These are phyloP conservation scores for Tyria jacobaeae DNA, from an alignment of 2,888 invertebrate genomes.

Conservation along the genomic window DNA sequence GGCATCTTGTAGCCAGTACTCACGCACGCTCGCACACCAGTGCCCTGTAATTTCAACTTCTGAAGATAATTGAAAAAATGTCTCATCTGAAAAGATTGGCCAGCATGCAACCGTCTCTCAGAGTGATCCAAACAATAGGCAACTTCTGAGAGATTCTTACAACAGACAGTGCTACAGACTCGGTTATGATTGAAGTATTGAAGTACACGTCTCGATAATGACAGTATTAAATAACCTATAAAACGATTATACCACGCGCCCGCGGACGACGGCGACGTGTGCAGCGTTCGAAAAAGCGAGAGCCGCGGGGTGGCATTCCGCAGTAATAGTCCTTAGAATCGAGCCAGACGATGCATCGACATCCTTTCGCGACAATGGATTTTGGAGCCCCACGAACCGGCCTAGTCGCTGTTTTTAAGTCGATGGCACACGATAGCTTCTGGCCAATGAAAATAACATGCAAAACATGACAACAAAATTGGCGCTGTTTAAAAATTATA, in stretches of 20 bases:
- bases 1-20: slow-evolving; percentile 46
- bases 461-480: slow-evolving; percentile 45
- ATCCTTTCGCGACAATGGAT: slow-evolving; percentile 67
- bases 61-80: slow-evolving; percentile 63
- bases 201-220: slow-evolving; percentile 49
- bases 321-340: slow-evolving; percentile 76
- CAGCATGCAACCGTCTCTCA: slow-evolving; percentile 31
- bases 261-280: slow-evolving; percentile 47
- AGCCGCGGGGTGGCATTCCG: slow-evolving; percentile 80
- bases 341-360: slow-evolving; percentile 48
- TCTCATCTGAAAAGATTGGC: slow-evolving; percentile 36
- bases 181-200: slow-evolving; percentile 45
- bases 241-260: slow-evolving; percentile 63
- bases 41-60: slow-evolving; percentile 65
- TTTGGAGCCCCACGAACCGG: slow-evolving; percentile 48
- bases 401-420: slow-evolving; percentile 43
- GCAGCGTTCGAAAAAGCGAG: slow-evolving; percentile 73
- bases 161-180: slow-evolving; percentile 21
- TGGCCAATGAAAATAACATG: slow-evolving; percentile 26
- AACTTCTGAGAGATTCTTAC: slow-evolving; percentile 23
- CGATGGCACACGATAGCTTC: slow-evolving; percentile 37
- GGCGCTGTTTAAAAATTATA: slow-evolving; percentile 32
- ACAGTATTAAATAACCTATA: slow-evolving; percentile 68
- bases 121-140: slow-evolving; percentile 32
- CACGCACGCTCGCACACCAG: slow-evolving; percentile 33